phyloP scores from a whole-genome alignment of 2,797 vertebrate species.

The Valencia hispanica region DNA sequence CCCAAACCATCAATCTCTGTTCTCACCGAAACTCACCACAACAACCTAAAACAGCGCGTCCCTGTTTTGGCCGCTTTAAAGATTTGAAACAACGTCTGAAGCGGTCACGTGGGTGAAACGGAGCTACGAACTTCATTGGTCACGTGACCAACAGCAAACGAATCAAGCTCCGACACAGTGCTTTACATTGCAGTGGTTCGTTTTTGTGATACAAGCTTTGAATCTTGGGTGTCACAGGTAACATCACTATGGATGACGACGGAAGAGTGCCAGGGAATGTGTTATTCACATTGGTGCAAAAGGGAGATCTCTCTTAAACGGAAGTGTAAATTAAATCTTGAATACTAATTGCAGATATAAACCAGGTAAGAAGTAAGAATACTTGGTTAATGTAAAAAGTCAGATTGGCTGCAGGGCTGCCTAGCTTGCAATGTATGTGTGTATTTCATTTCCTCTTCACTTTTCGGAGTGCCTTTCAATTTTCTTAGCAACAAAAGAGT shows the following conservation, averaged over 20 bases:
- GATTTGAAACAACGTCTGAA: too few species aligned
- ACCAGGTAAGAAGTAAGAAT: not conserved
- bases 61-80: too few species aligned
- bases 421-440: not conserved
- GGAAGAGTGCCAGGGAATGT: not conserved
- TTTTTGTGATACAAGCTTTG: too few species aligned
- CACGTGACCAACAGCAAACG: too few species aligned
- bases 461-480: constrained; percentile 19
- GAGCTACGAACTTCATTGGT: too few species aligned
- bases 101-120: too few species aligned
- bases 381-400: not conserved
- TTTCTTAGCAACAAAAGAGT: constrained; percentile 19
- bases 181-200: too few species aligned
- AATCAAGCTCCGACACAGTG: too few species aligned
- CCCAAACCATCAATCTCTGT: too few species aligned
- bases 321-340: not conserved
- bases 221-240: too few species aligned
- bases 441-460: constrained; percentile 1
- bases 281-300: not conserved
- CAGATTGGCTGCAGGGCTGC: not conserved
- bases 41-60: too few species aligned
- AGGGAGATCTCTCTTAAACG: not conserved
- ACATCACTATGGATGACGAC: not conserved
- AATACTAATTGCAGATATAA: not conserved
- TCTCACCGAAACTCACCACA: too few species aligned